These are phyloP conservation scores for Capromys pilorides DNA, from an alignment of 2,797 vertebrate species.

Conservation along the genomic window DNA sequence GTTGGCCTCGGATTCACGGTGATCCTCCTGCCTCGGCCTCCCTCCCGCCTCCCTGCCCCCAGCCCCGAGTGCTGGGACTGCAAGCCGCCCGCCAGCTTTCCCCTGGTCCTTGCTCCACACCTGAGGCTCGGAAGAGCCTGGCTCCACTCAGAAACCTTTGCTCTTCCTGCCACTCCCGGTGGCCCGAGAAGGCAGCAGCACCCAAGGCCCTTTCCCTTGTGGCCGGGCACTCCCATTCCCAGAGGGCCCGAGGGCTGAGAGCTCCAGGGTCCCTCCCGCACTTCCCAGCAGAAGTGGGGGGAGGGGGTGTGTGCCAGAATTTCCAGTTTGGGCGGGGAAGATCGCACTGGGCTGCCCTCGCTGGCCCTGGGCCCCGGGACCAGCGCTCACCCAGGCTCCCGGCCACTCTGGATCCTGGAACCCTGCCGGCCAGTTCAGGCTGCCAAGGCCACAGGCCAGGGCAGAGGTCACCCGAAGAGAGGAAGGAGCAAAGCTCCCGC, in stretches of 20 bases:
- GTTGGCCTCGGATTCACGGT: neutral
- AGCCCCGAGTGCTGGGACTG: too few relatives aligned
- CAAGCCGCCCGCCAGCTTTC: too few relatives aligned
- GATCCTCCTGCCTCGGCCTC: neutral
- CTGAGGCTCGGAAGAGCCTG: neutral
- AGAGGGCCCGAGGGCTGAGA: neutral
- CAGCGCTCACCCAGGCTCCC: neutral
- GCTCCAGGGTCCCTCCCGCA: neutral
- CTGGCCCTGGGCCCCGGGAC: neutral
- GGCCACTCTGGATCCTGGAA: neutral
- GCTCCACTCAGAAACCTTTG: neutral
- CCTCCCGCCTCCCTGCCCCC: too few relatives aligned
- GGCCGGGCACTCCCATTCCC: neutral
- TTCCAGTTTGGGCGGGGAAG: conserved; percentile 47
- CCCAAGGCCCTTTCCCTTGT: neutral
- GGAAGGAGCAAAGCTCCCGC: neutral
- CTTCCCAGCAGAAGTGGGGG: neutral
- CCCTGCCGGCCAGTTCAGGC: neutral
- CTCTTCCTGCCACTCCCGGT: neutral
- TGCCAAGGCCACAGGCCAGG: neutral
- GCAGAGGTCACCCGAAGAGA: neutral
- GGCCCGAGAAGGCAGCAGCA: neutral
- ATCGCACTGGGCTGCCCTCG: conserved; percentile 26
- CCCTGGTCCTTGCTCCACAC: neutral
- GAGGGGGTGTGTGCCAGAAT: conserved; percentile 23